Conservation (phyloP, 2,888 invertebrate species). For the Sinotaia quadrata region DNA sequence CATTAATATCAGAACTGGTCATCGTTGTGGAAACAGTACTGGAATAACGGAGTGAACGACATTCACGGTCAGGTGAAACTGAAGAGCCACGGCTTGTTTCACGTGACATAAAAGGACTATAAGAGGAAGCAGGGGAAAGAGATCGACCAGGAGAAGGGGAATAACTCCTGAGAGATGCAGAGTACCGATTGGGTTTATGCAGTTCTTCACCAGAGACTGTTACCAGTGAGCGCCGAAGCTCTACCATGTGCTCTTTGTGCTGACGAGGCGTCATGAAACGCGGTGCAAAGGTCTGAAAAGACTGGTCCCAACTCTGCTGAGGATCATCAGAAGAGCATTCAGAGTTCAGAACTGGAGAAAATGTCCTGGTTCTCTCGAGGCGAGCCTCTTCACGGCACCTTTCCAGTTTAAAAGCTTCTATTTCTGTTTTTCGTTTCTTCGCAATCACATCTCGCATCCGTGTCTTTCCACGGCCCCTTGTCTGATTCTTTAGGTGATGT, state of each 20-base stretch:
- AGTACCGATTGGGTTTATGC: conserved; percentile 30
- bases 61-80: conserved; percentile 23
- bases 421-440: conserved; percentile 56
- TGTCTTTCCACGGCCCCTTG: conserved; percentile 50
- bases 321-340: conserved; percentile 24
- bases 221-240: conserved; percentile 59
- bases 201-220: conserved; percentile 47
- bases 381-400: conserved; percentile 53
- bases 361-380: conserved; percentile 31
- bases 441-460: conserved; percentile 51
- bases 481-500: conserved; percentile 45
- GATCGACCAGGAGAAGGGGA: conserved; percentile 23
- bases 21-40: neutral
- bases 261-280: conserved; percentile 62
- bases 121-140: conserved; percentile 9
- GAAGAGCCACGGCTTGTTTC: conserved; percentile 21
- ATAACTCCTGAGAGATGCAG: conserved; percentile 19
- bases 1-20: neutral
- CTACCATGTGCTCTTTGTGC: conserved; percentile 56
- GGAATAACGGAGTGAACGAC: neutral
- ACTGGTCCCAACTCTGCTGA: conserved; percentile 32
- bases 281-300: conserved; percentile 26
- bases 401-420: conserved; percentile 68
- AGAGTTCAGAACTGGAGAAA: conserved; percentile 1
- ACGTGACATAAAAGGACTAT: conserved; percentile 7